These are phyloP conservation scores for Trachelipus rathkii DNA, from an alignment of 1,140 invertebrate genomes.

Conservation along the genomic window DNA sequence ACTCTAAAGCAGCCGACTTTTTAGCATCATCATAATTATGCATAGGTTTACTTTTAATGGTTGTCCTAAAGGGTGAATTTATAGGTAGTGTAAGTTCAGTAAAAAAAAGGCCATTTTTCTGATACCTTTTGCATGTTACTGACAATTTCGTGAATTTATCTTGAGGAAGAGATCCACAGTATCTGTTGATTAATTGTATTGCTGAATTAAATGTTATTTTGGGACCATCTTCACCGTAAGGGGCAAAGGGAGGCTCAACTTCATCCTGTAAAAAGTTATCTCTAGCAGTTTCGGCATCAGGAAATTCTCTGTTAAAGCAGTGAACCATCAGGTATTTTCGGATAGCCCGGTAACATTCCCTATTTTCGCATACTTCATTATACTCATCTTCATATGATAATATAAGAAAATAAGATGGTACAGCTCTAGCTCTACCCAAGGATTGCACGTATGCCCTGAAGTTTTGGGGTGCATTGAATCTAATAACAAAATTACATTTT, in stretches of 20 bases:
- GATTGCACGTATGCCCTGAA: conserved; percentile 42
- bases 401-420: not conserved
- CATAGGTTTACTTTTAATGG: conserved; percentile 19
- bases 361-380: conserved; percentile 6
- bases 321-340: conserved; percentile 18
- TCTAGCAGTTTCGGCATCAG: conserved; percentile 19
- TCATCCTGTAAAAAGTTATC: conserved; percentile 33
- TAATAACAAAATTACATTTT: conserved; percentile 70
- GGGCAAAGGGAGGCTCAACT: conserved; percentile 23
- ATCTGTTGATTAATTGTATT: conserved; percentile 34
- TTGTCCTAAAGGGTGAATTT: conserved; percentile 24
- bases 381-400: not conserved
- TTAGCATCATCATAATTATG: conserved; percentile 36
- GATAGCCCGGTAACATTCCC: conserved; percentile 35
- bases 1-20: conserved; percentile 32
- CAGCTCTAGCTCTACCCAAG: conserved; percentile 42
- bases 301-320: conserved; percentile 32
- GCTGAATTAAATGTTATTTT: conserved; percentile 38
- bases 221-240: conserved; percentile 31
- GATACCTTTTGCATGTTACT: conserved; percentile 11
- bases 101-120: not conserved
- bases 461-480: conserved; percentile 58
- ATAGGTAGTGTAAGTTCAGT: conserved; percentile 30
- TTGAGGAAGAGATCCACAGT: conserved; percentile 42
- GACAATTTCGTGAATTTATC: conserved; percentile 41